Percentiles rank a stretch among this genome's conserved stretches.
Evolutionary conservation across 1,140 invertebrate species (phyloP).

Genomic region (Amphibalanus amphitrite): DNA sequence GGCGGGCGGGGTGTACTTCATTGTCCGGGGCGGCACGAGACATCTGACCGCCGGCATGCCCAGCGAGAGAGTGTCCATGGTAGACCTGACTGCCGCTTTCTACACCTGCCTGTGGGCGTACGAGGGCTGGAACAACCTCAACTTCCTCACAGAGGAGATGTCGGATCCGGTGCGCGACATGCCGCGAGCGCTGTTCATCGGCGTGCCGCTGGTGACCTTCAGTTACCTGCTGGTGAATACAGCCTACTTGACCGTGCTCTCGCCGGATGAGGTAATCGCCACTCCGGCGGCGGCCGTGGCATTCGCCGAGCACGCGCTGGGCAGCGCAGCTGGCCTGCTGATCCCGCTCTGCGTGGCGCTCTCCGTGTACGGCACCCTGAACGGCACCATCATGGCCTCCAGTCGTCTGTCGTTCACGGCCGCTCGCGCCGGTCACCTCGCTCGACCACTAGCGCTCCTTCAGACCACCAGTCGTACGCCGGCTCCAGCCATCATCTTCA

Average conservation of each 20-base stretch:
- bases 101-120: constrained; percentile 95
- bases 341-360: constrained; percentile 42
- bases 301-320: constrained; percentile 32
- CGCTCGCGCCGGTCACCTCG: constrained; percentile 33
- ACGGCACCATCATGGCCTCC: constrained; percentile 41
- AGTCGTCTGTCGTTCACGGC: constrained; percentile 28
- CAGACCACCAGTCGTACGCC: constrained; percentile 29
- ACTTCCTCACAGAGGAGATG: constrained; percentile 86
- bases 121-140: constrained; percentile 85
- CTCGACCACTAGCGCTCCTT: constrained; percentile 31
- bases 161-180: constrained; percentile 70
- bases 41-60: neutral
- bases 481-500: constrained; percentile 31
- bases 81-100: constrained; percentile 53
- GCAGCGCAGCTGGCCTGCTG: constrained; percentile 34
- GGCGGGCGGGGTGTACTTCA: constrained; percentile 52
- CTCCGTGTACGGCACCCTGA: constrained; percentile 41
- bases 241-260: constrained; percentile 72
- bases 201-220: constrained; percentile 62
- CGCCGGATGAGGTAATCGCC: constrained; percentile 32
- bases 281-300: constrained; percentile 39
- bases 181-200: constrained; percentile 70
- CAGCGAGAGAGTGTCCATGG: constrained; percentile 8
- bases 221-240: constrained; percentile 77
- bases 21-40: neutral